These are phyloP conservation scores for Spicauda simplicius DNA, from an alignment of 2,888 invertebrate genomes.

Conservation along the genomic window DNA sequence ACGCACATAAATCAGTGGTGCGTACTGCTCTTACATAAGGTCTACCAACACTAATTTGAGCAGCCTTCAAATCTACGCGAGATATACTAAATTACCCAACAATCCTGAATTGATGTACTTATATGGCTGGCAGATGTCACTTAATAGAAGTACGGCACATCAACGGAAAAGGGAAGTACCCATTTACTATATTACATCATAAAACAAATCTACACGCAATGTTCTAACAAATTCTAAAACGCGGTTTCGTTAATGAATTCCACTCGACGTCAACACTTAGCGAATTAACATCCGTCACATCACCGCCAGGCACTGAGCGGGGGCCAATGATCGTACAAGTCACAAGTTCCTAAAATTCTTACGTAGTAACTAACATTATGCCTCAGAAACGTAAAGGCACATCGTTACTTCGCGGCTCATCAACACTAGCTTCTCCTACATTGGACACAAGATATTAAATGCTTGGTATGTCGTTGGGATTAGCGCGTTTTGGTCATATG, in stretches of 20 bases:
- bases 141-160: too few species aligned
- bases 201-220: not conserved
- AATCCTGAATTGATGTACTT: too few species aligned
- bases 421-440: not conserved
- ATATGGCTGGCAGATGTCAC: too few species aligned
- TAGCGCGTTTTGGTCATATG: not conserved
- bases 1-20: too few species aligned
- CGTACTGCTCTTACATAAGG: too few species aligned
- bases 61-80: too few species aligned
- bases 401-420: conserved; percentile 1
- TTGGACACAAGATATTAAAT: not conserved
- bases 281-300: conserved; percentile 33
- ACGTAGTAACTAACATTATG: conserved; percentile 38
- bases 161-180: not conserved
- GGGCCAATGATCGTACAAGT: conserved; percentile 26
- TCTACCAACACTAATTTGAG: too few species aligned
- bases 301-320: not conserved
- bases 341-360: conserved; percentile 38
- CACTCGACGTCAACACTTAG: conserved; percentile 19
- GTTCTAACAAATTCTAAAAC: conserved; percentile 6
- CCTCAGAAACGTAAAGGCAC: conserved; percentile 24
- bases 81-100: too few species aligned
- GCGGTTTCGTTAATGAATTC: conserved; percentile 11
- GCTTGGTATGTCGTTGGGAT: not conserved
- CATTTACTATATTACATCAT: not conserved